A percentile compares a stretch with the other conserved stretches of the same genome.
Evolutionary conservation across 2,888 invertebrate species (phyloP).

Genomic region (Hedychridium roseum): DNA sequence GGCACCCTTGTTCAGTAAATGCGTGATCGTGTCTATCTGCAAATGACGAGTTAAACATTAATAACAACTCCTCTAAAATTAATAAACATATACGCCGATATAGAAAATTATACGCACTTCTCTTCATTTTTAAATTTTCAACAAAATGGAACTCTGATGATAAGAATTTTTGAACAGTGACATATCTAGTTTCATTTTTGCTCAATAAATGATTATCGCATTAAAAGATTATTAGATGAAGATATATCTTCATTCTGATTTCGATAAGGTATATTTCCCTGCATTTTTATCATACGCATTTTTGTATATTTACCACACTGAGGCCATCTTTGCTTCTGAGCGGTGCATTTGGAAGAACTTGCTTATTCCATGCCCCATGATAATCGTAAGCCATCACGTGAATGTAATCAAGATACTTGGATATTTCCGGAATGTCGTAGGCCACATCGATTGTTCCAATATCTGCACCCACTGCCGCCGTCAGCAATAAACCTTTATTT

Average conservation of each 20-base stretch:
- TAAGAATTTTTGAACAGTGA: too few species aligned
- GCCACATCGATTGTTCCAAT: slow-evolving; percentile 78
- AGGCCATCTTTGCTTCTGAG: slow-evolving; percentile 68
- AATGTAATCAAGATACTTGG: slow-evolving; percentile 68
- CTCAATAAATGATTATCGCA: too few species aligned
- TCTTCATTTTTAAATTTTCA: too few species aligned
- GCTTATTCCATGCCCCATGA: slow-evolving; percentile 83
- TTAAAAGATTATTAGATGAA: too few species aligned
- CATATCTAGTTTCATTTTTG: too few species aligned
- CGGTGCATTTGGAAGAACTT: slow-evolving; percentile 82
- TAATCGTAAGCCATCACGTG: slow-evolving; percentile 93
- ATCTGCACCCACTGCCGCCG: slow-evolving; percentile 84
- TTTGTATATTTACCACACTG: slow-evolving; percentile 80
- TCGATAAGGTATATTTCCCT: too few species aligned
- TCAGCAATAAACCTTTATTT: slow-evolving; percentile 74
- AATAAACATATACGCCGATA: too few species aligned
- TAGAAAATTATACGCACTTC: too few species aligned
- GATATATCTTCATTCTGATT: too few species aligned
- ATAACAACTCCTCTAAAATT: too few species aligned
- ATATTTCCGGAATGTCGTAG: slow-evolving; percentile 77
- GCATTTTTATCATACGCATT: too few species aligned
- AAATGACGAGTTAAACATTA: slow-evolving; percentile 17
- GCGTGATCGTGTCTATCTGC: slow-evolving; percentile 79
- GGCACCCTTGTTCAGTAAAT: slow-evolving; percentile 78
- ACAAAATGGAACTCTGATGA: too few species aligned